Evolutionary conservation across 2,888 invertebrate species (phyloP).

Genomic region (Brenthis hecate): DNA sequence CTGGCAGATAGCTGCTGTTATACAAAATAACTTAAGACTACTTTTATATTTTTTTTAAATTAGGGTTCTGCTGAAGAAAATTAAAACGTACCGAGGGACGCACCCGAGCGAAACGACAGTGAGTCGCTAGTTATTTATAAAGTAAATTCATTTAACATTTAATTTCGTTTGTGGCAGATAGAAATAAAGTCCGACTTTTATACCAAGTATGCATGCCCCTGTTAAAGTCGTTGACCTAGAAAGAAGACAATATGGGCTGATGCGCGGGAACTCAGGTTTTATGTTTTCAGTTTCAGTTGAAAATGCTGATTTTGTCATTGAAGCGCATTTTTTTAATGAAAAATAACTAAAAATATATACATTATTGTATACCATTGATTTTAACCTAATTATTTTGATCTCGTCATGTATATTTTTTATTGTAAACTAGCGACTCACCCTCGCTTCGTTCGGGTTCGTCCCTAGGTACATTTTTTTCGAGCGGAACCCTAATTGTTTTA

Average conservation of each 20-base stretch:
- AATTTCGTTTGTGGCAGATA: constrained; percentile 4
- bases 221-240: constrained; percentile 32
- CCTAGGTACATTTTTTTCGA: too few species aligned
- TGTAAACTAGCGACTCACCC: too few species aligned
- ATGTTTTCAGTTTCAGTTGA: constrained; percentile 7
- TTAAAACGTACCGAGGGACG: too few species aligned
- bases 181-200: constrained; percentile 6
- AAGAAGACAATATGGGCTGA: constrained; percentile 30
- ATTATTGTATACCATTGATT: not conserved
- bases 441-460: too few species aligned
- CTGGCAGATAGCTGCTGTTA: too few species aligned
- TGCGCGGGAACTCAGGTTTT: constrained; percentile 26
- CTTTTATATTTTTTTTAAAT: too few species aligned
- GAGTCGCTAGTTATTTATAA: too few species aligned
- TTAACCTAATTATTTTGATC: constrained; percentile 13
- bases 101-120: too few species aligned
- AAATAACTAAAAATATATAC: not conserved
- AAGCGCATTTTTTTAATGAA: not conserved
- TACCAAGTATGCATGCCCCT: constrained; percentile 1
- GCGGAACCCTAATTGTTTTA: too few species aligned
- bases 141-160: not conserved
- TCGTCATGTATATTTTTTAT: not conserved
- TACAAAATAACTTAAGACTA: too few species aligned
- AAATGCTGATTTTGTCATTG: constrained; percentile 1
- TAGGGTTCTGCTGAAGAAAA: too few species aligned